Base-by-base conservation (phyloP, 30 jellyfish, hydroid and myxozoan species). In the Catostylus mosaicus region DNA sequence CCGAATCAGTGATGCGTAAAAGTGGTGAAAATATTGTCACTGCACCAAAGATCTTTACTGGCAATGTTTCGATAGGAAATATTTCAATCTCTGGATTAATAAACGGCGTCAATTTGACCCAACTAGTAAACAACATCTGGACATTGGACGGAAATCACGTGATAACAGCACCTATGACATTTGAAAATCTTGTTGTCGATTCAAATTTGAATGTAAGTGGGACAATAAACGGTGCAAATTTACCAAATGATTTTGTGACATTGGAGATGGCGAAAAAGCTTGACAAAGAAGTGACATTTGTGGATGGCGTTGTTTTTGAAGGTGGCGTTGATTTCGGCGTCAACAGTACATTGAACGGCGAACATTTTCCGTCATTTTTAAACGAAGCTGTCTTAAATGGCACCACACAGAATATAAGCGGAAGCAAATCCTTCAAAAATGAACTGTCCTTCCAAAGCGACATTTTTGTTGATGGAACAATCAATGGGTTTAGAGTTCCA, bases 401-500 rank as follows among this genome's bases (percentile, higher is more conserved):
- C 16, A 67, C 83, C 7, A 79, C 65, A 30, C 93, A 93, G 47
- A 30, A 33, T 30, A 74, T 86, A 10, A 27, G 14, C 24, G 96
- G 94, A 62, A 30, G 14, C 36, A 77, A 61, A 34, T 51, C 51
- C 20, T 86, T 93, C 52, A 38, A 26, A 22, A 29, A 54, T 43
- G 52, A 46, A 30, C 57, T 75, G 5, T 20, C 65, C 5, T 50
- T 82, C n/a, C 40, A 46, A 43, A 72, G 59, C 5, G 64, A 47
- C 52, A 36, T 87, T 1, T 24, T 26, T 37, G 92, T 82, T 19
- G 78, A 36, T 46, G 92, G 95, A 1, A 73, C 66, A 46, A 65
- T 92, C 33, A 92, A 92, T 43, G 83, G 83, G 16, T 48, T 29
- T 16, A 70, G 67, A 2, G 65, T 92, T 33, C 98, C 98, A 0